These are phyloP conservation scores for Priocnemis perturbator DNA, from an alignment of 2,888 invertebrate genomes.

Conservation along the genomic window DNA sequence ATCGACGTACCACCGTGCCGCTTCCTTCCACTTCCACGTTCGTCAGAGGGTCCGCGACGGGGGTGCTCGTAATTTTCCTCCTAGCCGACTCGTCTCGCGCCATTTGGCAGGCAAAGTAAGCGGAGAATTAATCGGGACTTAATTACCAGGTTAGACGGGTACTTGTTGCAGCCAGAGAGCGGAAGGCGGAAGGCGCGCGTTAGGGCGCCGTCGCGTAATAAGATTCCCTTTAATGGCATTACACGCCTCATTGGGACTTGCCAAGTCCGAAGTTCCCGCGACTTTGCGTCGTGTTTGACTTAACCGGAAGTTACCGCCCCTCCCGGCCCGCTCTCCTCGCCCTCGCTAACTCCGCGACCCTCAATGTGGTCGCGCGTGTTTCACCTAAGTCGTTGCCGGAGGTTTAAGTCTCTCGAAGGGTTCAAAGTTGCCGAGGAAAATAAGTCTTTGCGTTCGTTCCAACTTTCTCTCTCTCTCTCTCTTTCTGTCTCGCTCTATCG, in stretches of 20 bases:
- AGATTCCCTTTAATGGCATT: constrained; percentile 75
- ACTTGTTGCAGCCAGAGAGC: constrained; percentile 66
- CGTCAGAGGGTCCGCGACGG: background rate
- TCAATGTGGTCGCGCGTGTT: no score
- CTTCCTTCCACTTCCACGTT: background rate
- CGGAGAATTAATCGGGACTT: constrained; percentile 70
- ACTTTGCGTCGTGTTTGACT: constrained; percentile 72
- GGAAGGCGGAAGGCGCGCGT: constrained; percentile 53
- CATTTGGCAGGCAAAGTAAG: constrained; percentile 63
- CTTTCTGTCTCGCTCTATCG: background rate
- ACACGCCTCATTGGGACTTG: constrained; percentile 75
- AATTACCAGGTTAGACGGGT: constrained; percentile 67
- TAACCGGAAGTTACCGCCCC: constrained; percentile 68
- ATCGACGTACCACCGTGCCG: background rate
- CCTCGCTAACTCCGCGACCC: background rate
- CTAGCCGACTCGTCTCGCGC: constrained; percentile 41
- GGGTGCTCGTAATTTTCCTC: background rate
- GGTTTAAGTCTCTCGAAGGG: constrained; percentile 48
- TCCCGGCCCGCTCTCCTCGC: background rate
- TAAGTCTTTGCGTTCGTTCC: constrained; percentile 28
- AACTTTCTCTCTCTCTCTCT: background rate
- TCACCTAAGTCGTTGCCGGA: constrained; percentile 12
- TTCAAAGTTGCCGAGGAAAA: constrained; percentile 36
- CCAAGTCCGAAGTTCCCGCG: constrained; percentile 70
- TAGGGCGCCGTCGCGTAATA: constrained; percentile 69